Percentiles rank a stretch among this genome's conserved stretches.
phyloP scores from a whole-genome alignment of 2,797 vertebrate genomes.

The Peromyscus eremicus region DNA sequence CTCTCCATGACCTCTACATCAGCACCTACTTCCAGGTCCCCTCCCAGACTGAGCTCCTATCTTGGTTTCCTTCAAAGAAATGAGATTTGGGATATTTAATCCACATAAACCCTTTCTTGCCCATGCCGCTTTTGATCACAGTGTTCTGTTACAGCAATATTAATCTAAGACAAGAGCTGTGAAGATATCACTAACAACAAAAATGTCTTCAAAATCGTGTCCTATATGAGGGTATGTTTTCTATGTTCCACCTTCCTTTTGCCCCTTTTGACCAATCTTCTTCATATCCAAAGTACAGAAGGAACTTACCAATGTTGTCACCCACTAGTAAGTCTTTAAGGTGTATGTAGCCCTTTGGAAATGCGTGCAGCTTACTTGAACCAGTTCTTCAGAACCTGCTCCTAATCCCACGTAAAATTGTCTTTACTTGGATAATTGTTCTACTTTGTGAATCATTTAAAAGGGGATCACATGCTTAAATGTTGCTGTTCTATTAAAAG shows the following conservation, averaged over 20 bases:
- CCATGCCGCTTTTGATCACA: neutral
- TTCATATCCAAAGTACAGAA: slow-evolving; percentile 7
- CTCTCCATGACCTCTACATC: neutral
- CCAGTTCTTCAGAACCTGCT: neutral
- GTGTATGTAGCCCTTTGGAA: neutral
- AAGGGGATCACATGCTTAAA: neutral
- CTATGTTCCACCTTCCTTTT: neutral
- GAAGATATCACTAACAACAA: neutral
- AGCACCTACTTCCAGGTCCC: neutral
- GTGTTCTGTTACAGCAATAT: neutral
- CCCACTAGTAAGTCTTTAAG: neutral
- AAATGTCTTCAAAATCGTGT: neutral
- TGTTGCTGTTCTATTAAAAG: neutral
- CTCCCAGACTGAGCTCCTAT: neutral
- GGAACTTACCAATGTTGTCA: neutral
- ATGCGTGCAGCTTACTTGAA: neutral
- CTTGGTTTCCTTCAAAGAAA: neutral
- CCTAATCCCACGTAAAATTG: neutral
- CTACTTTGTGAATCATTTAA: neutral
- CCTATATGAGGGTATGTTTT: neutral
- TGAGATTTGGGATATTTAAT: neutral
- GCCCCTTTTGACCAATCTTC: slow-evolving; percentile 19
- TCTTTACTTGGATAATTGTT: neutral
- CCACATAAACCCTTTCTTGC: neutral
- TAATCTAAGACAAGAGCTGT: neutral